Evolutionary conservation across 2,888 invertebrate genomes (phyloP), one percentile per base, ranked within the genome.

Genomic region (Cryptocheilus praepositus): DNA sequence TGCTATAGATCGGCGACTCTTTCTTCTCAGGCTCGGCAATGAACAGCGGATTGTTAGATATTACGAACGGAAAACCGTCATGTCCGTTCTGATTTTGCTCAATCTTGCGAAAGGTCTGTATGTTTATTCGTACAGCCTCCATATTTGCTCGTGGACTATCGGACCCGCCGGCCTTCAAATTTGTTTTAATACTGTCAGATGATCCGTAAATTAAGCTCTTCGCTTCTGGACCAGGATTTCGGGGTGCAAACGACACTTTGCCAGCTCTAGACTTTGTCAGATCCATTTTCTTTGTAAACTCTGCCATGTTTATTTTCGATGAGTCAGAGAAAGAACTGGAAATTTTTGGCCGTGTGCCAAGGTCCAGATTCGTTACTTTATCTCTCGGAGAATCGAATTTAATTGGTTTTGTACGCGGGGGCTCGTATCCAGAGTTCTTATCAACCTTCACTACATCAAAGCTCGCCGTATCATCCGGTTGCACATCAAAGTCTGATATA

Each of bases 31-130:
- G 67, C 13, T 88, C 87, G 0, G 84, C 81, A n/a, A 84, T 80
- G 62, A 88, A 88, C 11, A 88, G 55, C 0, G 88, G 87, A 74
- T 89, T 88, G 59, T 83, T 88, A 0, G 88, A 86, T 71, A 87
- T 86, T 0, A 87, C 83, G 44, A 84, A 87, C 0, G 88, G 87
- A 59, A 81, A 86, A 28, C 75, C 76, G 0, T 87, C 86, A 57
- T 87, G 86, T 1, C 81, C 81, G 18, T 86, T 85, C 57, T 86
- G 82, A 43, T 81, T 84, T 8, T 81, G 77, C 28, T 86, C 85
- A 16, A 81, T 74, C 55, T 85, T 86, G 0, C 83, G 82, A 25
- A 82, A 83, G 19, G 74, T 82, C 25, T 85, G 85, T 2, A 86
- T 76, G 19, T 85, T 87, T 21, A 84, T 78, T 21, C 84, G 77